Evolutionary conservation across 2,888 invertebrate genomes (phyloP), one percentile per base, ranked within the genome.

Genomic region (Rhamnusium bicolor): DNA sequence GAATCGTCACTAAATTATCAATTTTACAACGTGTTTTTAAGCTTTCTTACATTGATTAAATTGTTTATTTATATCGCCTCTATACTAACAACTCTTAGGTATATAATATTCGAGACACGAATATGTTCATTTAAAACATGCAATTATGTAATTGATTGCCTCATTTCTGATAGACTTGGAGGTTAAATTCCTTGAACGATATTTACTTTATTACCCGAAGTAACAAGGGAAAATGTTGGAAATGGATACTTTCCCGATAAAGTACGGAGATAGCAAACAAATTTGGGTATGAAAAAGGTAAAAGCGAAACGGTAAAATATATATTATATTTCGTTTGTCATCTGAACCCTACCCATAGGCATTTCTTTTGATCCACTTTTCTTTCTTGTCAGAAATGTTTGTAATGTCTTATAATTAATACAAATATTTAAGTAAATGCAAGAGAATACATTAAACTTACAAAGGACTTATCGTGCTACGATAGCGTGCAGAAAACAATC

Each of bases 401-500:
- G 16, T 51, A 63, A 63, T 51, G 16, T 27, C 63, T 24, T 24
- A 51, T 54, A 65, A 65, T 65, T 53, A 65, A 65, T 65, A 53
- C 40, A 53, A 65, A 65, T 65, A 65, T 65, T 51, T 53, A 65
- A 65, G 32, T 65, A 65, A 65, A 60, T 60, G 29, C 65, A 19
- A 65, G 65, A 65, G 21, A 54, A 65, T 40, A 65, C 54, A 53
- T 65, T 65, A 54, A 54, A 65, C 32, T n/a, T 32, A 19, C 53
- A 32, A 53, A 53, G 65, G 65, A 65, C 53, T 32, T 63, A 21
- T 27, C 63, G 51, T 49, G 51, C n/a, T 10, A 40, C 40, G 53
- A n/a, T 65, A 40, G 53, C 65, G 65, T 65, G 65, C 65, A n/a
- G 53, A 53, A 65, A 65, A 65, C 65, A 53, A 65, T 65, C 65